phyloP scores from a whole-genome alignment of 2,113 vertebrate species.

The Poeciliopsis retropinna region DNA sequence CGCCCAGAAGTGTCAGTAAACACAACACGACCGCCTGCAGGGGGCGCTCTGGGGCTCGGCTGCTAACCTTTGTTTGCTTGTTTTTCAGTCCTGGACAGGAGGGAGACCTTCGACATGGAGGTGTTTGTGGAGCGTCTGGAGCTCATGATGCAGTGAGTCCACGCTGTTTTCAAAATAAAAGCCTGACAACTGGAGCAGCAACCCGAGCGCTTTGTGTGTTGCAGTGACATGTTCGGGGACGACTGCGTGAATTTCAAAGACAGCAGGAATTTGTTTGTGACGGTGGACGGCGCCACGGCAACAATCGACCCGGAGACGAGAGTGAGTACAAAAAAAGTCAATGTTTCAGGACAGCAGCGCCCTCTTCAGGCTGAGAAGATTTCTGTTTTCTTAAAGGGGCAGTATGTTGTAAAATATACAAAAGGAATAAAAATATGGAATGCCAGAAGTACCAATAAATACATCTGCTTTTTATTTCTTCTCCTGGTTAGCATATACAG shows the following conservation, averaged over 20 bases:
- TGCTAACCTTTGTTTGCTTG: background rate
- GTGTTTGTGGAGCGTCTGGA: slow-evolving; percentile 87
- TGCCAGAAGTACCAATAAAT: too few relatives aligned
- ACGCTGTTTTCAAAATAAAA: slow-evolving; percentile 15
- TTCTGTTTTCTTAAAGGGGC: too few relatives aligned
- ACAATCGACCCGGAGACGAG: slow-evolving; percentile 86
- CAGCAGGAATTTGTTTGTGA: slow-evolving; percentile 80
- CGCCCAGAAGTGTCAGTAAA: slow-evolving; percentile 89
- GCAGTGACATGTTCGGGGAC: slow-evolving; percentile 95
- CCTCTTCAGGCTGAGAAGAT: background rate
- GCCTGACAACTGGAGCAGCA: background rate
- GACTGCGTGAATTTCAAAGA: slow-evolving; percentile 87
- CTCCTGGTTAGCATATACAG: too few relatives aligned
- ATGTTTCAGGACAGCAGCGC: background rate
- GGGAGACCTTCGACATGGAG: slow-evolving; percentile 81
- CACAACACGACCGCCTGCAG: background rate
- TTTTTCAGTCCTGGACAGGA: slow-evolving; percentile 79
- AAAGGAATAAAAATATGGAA: too few relatives aligned
- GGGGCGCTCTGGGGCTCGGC: background rate
- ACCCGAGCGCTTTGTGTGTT: slow-evolving; percentile 1
- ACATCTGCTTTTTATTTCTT: too few relatives aligned
- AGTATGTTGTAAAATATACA: too few relatives aligned
- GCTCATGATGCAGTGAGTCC: slow-evolving; percentile 92
- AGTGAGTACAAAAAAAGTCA: slow-evolving; percentile 75
- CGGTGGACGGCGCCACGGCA: slow-evolving; percentile 88